These are phyloP conservation scores for Neomorphus geoffroyi DNA, from an alignment of 2,797 vertebrate species.

Conservation along the genomic window DNA sequence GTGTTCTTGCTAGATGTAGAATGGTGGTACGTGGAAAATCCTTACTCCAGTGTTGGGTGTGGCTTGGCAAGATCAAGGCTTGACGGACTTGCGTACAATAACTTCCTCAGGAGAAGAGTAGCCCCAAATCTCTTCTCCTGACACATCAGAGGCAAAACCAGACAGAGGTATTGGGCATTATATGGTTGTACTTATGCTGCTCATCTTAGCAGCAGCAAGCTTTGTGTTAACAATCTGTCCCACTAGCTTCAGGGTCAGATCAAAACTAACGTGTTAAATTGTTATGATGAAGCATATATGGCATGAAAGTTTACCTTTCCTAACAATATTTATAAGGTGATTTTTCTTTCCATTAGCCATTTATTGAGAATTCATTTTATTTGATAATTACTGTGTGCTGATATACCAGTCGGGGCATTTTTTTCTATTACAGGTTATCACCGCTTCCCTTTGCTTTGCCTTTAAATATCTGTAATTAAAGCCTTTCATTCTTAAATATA, in stretches of 20 bases:
- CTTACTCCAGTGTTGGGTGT: neutral
- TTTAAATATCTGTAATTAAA: slow-evolving; percentile 48
- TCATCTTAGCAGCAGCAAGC: neutral
- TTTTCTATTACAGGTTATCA: neutral
- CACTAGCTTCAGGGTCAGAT: neutral
- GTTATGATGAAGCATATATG: fast-evolving
- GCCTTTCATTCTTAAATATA: neutral
- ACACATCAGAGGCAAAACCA: neutral
- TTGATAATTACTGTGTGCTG: neutral
- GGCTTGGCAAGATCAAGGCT: neutral
- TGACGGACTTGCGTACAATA: neutral
- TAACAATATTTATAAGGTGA: neutral
- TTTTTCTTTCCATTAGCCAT: neutral
- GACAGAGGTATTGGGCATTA: neutral
- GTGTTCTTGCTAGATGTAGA: neutral
- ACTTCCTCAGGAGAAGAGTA: neutral
- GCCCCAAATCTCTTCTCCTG: neutral
- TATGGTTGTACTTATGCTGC: neutral
- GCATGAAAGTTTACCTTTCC: neutral
- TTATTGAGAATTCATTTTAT: neutral
- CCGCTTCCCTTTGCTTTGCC: neutral
- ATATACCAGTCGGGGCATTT: neutral
- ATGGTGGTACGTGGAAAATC: neutral
- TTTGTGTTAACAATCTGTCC: neutral
- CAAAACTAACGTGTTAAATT: neutral